Evolutionary conservation across 2,888 invertebrate genomes (phyloP), one percentile per base, ranked within the genome.

Genomic region (Euplexia lucipara): DNA sequence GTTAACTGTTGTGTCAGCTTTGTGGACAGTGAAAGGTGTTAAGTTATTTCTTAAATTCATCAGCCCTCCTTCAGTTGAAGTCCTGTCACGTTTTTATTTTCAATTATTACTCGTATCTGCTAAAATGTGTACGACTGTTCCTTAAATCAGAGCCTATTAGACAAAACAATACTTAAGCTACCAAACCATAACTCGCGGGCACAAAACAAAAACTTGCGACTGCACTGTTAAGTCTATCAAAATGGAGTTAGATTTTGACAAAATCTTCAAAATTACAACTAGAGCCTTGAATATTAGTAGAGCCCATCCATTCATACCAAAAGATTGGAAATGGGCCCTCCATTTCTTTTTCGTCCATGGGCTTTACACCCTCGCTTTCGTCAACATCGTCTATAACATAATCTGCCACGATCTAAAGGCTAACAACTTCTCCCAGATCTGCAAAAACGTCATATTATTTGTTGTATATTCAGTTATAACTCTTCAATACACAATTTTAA

Each of bases 201-300:
- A 41, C 14, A 0, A 10, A 45, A 12, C 14, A 16, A 8, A 8
- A 35, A 20, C 0, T 0, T 16, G n/a, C 34, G 8, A 1, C 20
- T 20, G 0, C 8, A 26, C 18, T 39, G 22, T n/a, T 10, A n/a
- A 45, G 3, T 54, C 1, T 7, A 20, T 7, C 22, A 49, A 16
- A 52, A 85, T 84, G 86, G 65, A 82, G 0, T 32, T 83, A 7
- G 37, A 82, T 41, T 86, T 79, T 37, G 79, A 86, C 0, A 42
- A 75, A n/a, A 52, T 74, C 39, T 86, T 74, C 34, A 70, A 57
- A 44, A 20, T 69, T 14, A 9, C 73, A 1, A 32, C 70, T 0
- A 20, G 0, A 3, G 81, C 83, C 1, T 61, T 82, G 67, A 63
- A 49, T 2, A 2, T 84, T 0, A 73, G 48, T 41, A 20, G 70